Conservation (phyloP, 2,797 vertebrate species). For the Peromyscus nudipes region DNA sequence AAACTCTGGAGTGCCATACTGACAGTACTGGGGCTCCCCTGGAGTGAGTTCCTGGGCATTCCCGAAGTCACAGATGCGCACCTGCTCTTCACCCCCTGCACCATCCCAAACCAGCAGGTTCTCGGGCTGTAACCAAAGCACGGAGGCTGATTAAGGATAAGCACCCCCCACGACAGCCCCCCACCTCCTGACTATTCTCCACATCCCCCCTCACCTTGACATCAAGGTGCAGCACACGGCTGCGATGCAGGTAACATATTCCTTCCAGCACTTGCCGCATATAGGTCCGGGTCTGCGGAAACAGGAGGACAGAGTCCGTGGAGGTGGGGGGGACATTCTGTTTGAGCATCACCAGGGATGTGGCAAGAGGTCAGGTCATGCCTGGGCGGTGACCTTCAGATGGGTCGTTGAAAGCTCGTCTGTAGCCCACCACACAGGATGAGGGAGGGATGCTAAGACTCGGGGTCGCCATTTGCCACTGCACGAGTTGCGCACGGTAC, state of each 20-base stretch:
- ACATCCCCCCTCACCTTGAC: conserved; percentile 88
- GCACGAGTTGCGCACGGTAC: neutral
- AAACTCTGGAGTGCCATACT: conserved; percentile 97
- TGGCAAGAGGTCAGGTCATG: neutral
- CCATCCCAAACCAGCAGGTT: conserved; percentile 96
- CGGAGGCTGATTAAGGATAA: neutral
- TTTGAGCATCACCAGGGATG: neutral
- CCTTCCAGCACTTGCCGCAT: conserved; percentile 95
- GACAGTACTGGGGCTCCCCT: conserved; percentile 96
- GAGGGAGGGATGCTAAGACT: neutral
- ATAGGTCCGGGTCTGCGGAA: conserved; percentile 92
- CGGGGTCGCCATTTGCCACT: neutral
- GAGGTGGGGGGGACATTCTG: neutral
- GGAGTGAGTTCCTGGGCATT: conserved; percentile 93
- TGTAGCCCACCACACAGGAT: neutral
- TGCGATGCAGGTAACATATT: conserved; percentile 92
- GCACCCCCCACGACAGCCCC: accelerated
- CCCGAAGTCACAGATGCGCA: conserved; percentile 97
- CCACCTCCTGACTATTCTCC: neutral
- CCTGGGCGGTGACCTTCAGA: neutral
- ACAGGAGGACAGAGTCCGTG: conserved; percentile 36
- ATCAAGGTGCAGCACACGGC: conserved; percentile 90
- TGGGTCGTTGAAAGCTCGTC: neutral
- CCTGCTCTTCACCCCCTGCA: conserved; percentile 90
- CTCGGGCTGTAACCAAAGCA: conserved; percentile 91